Base-by-base conservation (phyloP, 2,888 invertebrate species). In the Bedellia somnulentella region DNA sequence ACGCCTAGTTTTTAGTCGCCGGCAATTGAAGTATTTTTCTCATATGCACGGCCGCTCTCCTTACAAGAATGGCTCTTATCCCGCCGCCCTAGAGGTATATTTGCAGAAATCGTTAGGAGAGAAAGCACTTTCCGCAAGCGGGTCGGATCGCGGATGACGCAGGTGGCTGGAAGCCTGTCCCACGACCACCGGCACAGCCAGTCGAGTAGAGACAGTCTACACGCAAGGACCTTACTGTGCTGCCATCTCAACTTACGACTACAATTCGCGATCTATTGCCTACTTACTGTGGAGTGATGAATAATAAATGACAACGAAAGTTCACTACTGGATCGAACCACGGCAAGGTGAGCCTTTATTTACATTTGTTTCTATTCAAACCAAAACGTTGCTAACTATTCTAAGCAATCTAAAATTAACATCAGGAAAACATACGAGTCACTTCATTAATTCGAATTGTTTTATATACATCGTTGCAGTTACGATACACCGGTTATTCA, bases 101-200 rank as follows among this genome's bases (percentile, higher is more conserved):
- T 59, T 61, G 37, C 50, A 35, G 33, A 35, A 31, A 34, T 32
- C 31, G 39, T 32, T 38, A 32, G 40, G 61, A 68, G 71, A 73
- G 73, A 75, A 75, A 75, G 73, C 66, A 70, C 71, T 66, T 70
- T 71, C 63, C 61, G 66, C 60, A 60, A 52, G 60, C 62, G 57
- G 50, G 59, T 35, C 44, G 36, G 44, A 48, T 50, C 48, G 49
- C 49, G 60, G 55, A 64, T 71, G 73, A 75, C 73, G 73, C 62
- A 75, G 71, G 63, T 62, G 16, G 17, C 27, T 25, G n/a, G n/a
- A n/a, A n/a, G n/a, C n/a, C n/a, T n/a, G 31, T 15, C 29, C 14
- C 17, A 23, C 6, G 16, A 10, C 15, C 23, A 3, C 28, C 63
- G 54, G 56, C 10, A 24, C 18, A 12, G 10, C 6, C 30, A 31